Evolutionary conservation across 2,797 vertebrate species (phyloP).

Genomic region (Gephyroberyx darwinii): DNA sequence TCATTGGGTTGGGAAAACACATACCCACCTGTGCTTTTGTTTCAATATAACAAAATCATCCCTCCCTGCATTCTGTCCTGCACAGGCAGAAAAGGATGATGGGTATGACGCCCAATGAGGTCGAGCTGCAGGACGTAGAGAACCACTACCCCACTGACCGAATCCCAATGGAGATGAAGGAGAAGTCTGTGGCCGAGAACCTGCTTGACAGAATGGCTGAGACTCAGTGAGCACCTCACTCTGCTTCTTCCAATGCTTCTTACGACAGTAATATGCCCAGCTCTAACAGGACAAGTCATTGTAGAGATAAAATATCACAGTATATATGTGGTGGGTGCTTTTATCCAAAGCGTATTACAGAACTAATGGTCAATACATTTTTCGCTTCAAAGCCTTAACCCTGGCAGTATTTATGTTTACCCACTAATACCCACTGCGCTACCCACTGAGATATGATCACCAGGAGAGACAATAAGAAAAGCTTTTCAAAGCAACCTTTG

Average conservation of each 20-base stretch:
- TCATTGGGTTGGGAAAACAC: background rate
- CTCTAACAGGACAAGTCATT: background rate
- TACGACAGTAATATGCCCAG: background rate
- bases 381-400: background rate
- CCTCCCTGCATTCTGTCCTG: slow-evolving; percentile 4
- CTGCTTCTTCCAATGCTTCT: background rate
- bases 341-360: too few relatives aligned
- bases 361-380: too few relatives aligned
- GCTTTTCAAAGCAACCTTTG: background rate
- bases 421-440: background rate
- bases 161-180: slow-evolving; percentile 86
- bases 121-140: slow-evolving; percentile 86
- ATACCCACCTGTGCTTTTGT: background rate
- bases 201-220: slow-evolving; percentile 87
- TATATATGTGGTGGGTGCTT: too few relatives aligned
- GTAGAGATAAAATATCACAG: background rate
- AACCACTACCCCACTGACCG: slow-evolving; percentile 85
- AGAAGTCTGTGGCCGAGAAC: slow-evolving; percentile 88
- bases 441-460: background rate
- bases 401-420: background rate
- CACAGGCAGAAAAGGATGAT: slow-evolving; percentile 91
- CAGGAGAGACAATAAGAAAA: background rate
- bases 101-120: slow-evolving; percentile 91
- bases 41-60: background rate
- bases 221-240: slow-evolving; percentile 84